Evolutionary conservation across 2,888 invertebrate species (phyloP), one percentile per base, ranked within the genome.

Genomic region (Mythimna lalbum): DNA sequence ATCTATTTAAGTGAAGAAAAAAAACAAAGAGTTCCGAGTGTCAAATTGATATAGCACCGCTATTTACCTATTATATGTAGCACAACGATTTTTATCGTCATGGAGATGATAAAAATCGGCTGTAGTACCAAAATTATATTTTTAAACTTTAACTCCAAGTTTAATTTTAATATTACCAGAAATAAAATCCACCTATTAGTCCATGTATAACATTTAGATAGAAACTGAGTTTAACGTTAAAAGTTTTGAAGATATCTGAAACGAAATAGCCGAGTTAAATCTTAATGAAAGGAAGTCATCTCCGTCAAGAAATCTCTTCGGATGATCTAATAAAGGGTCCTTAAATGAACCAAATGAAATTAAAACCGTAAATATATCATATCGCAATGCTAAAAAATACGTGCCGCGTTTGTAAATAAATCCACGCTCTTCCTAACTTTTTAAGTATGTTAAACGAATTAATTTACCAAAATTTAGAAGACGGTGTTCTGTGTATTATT

Each of bases 211-310:
- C 62, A 63, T 77, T 59, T 4, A 55, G 39, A 69, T 36, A 76
- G 27, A 57, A 73, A 47, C 43, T 23, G 49, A 57, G 19, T 62
- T 82, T 78, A 63, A 69, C 43, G 39, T 21, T 27, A 19, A 71
- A 78, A 73, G 69, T 83, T 81, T 57, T 19, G 36, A 60, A 56
- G 66, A 62, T 61, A 78, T 73, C 59, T 67, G n/a, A 62, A 75
- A 69, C 69, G 56, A 68, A 78, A 73, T 70, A 53, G 49, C 64
- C 7, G 23, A 75, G 74, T 69, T 69, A 61, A 72, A 81, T 68
- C 53, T 77, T 75, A 81, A 83, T 77, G 67, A 83, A 76, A 78
- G 75, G 71, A 83, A 80, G 75, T 83, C 47, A 62, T 80, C 81
- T 68, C 55, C 67, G 73, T 70, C 63, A 64, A 63, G 36, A 60